Evolutionary conservation across 2,113 vertebrate genomes (phyloP), one percentile per base, ranked within the genome.

Genomic region (Sminthopsis crassicaudata): DNA sequence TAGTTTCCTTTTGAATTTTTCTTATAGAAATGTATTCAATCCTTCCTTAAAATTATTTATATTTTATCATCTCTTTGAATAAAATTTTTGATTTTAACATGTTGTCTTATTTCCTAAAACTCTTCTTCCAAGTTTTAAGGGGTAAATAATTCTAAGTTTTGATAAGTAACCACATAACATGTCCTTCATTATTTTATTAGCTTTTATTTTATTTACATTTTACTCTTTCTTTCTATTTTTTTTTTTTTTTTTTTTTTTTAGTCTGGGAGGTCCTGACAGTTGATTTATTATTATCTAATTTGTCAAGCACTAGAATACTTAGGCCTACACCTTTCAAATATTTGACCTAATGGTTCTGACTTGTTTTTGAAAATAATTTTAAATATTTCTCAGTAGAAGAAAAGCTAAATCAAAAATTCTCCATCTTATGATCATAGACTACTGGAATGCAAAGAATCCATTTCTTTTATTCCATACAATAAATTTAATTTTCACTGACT

Each of bases 81-180:
- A 22, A 23, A 84, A 84, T 42, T 7, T 84, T 23, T 42, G 1
- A 84, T 23, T 84, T 84, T 84, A 84, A 84, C 19, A 84, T 42
- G 19, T 84, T 42, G 19, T 8, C 67, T 92, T 90, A 52, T n/a
- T 91, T 94, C n/a, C 53, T 95, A 94, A 93, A 95, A 92, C 46
- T 51, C 76, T 26, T 91, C 52, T 95, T 90, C 94, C 52, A 97
- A 57, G 27, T 84, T 88, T 91, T 90, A 96, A 91, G n/a, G 67
- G 67, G 36, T 23, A n/a, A n/a, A 76, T n/a, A n/a, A 67, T 67
- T 67, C 30, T 67, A 67, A 36, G 30, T 14, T 76, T n/a, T 76
- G 27, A 8, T 67, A 76, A 23, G 19, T 84, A 84, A 42, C n/a
- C 19, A 30, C n/a, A 84, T 84, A 23, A 1, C n/a, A 42, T 2